phyloP scores from a whole-genome alignment of 2,888 invertebrate genomes.

The Thysanoteuthis rhombus region DNA sequence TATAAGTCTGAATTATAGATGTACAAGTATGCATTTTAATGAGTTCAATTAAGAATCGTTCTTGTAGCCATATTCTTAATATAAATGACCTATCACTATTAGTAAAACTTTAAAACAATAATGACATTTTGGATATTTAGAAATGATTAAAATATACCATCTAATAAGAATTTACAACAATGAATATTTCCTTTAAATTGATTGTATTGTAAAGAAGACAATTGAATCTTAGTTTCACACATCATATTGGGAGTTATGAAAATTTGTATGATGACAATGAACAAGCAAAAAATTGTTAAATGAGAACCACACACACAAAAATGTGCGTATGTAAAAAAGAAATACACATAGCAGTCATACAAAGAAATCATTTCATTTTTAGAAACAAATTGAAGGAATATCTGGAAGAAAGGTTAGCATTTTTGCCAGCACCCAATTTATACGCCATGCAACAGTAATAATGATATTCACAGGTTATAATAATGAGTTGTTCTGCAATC shows the following conservation, averaged over 20 bases:
- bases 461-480: not conserved
- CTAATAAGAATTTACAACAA: too few relatives aligned
- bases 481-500: not conserved
- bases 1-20: too few relatives aligned
- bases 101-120: too few relatives aligned
- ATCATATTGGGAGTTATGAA: not conserved
- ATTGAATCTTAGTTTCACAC: too few relatives aligned
- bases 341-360: not conserved
- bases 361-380: not conserved
- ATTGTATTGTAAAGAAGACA: too few relatives aligned
- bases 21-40: too few relatives aligned
- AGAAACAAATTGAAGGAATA: not conserved
- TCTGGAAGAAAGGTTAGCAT: not conserved
- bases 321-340: not conserved
- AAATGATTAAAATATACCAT: too few relatives aligned
- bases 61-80: too few relatives aligned
- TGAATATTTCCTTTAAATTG: too few relatives aligned
- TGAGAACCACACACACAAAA: not conserved
- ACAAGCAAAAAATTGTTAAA: not conserved
- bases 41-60: too few relatives aligned
- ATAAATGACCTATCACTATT: too few relatives aligned
- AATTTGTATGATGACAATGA: not conserved
- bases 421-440: not conserved
- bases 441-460: not conserved
- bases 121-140: too few relatives aligned